phyloP scores from a whole-genome alignment of 2,797 vertebrate genomes.

The Schizothorax lantsangensis region DNA sequence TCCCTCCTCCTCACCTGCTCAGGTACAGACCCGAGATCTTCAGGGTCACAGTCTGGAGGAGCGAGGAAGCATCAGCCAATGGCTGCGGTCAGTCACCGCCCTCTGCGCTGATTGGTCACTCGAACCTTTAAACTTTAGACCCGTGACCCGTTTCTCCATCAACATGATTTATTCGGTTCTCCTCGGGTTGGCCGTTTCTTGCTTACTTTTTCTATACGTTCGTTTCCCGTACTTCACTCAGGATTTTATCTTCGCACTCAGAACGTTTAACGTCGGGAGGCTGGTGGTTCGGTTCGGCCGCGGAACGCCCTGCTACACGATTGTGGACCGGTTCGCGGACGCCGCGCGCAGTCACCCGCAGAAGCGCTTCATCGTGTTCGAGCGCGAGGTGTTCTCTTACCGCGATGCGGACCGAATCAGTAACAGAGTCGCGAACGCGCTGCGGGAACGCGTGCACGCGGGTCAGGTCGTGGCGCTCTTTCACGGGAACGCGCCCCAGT shows the following conservation, averaged over 20 bases:
- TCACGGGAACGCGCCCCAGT: conserved; percentile 81
- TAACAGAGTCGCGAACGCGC: conserved; percentile 77
- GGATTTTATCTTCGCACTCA: conserved; percentile 60
- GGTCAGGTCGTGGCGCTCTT: conserved; percentile 84
- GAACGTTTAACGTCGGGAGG: rapidly evolving
- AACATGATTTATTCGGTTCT: conserved; percentile 55
- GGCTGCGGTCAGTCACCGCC: background rate
- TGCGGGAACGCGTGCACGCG: conserved; percentile 71
- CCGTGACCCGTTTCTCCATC: background rate
- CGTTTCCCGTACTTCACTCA: conserved; percentile 67
- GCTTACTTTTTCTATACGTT: conserved; percentile 57
- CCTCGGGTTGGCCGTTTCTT: conserved; percentile 44
- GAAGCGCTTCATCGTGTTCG: conserved; percentile 79
- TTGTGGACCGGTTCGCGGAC: conserved; percentile 76
- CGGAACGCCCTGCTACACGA: conserved; percentile 69
- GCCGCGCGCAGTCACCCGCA: conserved; percentile 70
- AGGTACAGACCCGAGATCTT: too few species aligned
- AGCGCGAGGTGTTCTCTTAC: conserved; percentile 74
- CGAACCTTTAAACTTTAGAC: background rate
- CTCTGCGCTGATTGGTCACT: background rate
- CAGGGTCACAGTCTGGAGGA: too few species aligned
- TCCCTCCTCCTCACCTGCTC: too few species aligned
- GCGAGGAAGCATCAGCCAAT: background rate
- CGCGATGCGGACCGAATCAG: conserved; percentile 79
- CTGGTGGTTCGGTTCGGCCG: background rate